These are phyloP conservation scores for Bos javanicus DNA, from an alignment of 2,113 vertebrate genomes.

Conservation along the genomic window DNA sequence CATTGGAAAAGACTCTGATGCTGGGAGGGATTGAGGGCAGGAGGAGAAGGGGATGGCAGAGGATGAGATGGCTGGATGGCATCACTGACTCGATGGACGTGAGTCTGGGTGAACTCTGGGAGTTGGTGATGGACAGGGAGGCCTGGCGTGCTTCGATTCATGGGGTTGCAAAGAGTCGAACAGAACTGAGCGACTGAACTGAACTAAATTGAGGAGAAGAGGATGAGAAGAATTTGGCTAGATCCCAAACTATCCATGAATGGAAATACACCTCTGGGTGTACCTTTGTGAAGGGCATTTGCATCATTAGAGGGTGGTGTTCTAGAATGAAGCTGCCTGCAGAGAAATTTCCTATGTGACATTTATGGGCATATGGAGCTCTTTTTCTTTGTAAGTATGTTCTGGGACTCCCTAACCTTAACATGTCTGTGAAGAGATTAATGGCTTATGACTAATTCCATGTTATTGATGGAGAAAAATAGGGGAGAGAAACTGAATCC, in stretches of 20 bases:
- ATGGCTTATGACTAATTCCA: not conserved
- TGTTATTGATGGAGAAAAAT: not conserved
- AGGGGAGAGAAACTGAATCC: not conserved
- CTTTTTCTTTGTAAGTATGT: conserved; percentile 27
- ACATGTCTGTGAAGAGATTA: conserved; percentile 15
- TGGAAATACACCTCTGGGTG: not conserved
- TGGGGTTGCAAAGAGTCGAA: no score
- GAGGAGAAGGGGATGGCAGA: no score
- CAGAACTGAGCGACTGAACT: no score
- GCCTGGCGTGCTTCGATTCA: no score
- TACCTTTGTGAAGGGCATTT: not conserved
- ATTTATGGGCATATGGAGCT: not conserved
- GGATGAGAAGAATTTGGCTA: not conserved
- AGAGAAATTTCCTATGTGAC: conserved; percentile 39
- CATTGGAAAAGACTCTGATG: no score
- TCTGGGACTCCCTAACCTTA: conserved; percentile 28
- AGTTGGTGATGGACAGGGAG: no score
- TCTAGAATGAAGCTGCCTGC: not conserved
- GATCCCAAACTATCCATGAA: not conserved
- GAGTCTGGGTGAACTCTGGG: no score
- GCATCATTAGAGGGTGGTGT: not conserved
- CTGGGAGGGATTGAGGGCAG: no score
- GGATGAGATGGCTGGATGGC: no score
- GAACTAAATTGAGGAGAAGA: not conserved
- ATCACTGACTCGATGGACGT: no score